phyloP scores from a whole-genome alignment of 2,113 vertebrate genomes.

The Geococcyx californianus region DNA sequence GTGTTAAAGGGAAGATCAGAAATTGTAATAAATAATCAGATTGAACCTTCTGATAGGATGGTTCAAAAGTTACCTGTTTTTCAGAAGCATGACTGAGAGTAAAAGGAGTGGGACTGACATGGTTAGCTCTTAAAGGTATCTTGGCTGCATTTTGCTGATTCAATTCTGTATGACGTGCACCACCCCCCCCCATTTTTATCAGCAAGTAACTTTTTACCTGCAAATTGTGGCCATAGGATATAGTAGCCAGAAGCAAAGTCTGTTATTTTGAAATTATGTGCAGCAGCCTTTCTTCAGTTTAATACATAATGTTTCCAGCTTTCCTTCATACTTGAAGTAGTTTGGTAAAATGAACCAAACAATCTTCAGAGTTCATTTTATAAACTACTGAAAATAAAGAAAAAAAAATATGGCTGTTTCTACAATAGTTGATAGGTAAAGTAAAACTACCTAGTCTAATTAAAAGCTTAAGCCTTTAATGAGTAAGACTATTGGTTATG shows the following conservation, averaged over 20 bases:
- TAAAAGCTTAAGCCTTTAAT: not conserved
- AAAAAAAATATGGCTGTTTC: not conserved
- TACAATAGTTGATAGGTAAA: not conserved
- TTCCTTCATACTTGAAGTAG: not conserved
- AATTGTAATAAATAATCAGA: not conserved
- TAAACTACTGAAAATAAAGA: not conserved
- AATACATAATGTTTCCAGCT: not conserved
- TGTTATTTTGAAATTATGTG: not conserved
- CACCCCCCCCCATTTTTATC: not conserved
- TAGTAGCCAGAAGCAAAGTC: not conserved
- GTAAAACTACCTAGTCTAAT: not conserved
- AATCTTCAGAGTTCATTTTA: not conserved
- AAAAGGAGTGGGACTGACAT: rapidly evolving
- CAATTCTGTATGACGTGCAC: not conserved
- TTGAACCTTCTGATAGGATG: not conserved
- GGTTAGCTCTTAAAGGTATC: not conserved
- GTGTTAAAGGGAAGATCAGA: not conserved
- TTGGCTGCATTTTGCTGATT: not conserved
- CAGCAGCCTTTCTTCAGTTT: not conserved
- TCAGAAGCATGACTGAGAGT: not conserved
- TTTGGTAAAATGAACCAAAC: not conserved
- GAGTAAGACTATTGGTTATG: not conserved
- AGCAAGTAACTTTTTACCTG: not conserved
- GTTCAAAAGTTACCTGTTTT: not conserved
- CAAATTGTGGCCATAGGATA: not conserved